Evolutionary conservation across 2,888 invertebrate species (phyloP).

Genomic region (Dastarcus helophoroides): DNA sequence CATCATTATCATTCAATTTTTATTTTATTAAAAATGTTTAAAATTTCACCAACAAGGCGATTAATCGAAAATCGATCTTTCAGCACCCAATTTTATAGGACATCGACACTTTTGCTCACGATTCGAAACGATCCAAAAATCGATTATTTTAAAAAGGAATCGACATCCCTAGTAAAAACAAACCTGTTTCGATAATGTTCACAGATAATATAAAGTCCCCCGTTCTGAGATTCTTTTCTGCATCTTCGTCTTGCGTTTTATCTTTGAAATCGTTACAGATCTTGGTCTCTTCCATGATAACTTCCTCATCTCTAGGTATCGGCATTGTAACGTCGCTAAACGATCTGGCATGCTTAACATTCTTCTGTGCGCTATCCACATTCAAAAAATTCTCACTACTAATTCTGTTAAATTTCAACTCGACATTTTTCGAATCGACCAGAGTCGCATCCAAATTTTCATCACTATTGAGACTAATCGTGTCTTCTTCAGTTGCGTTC

Average conservation of each 20-base stretch:
- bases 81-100: no score
- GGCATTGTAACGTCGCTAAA: slow-evolving; percentile 30
- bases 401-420: slow-evolving; percentile 7
- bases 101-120: no score
- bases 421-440: slow-evolving; percentile 11
- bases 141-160: no score
- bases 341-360: slow-evolving; percentile 32
- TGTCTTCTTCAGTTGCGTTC: slow-evolving; percentile 44
- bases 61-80: no score
- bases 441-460: slow-evolving; percentile 38
- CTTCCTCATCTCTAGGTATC: slow-evolving; percentile 14
- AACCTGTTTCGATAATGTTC: slow-evolving; percentile 56
- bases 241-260: slow-evolving; percentile 14
- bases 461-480: slow-evolving; percentile 44
- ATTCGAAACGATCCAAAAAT: no score
- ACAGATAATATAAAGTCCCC: slow-evolving; percentile 39
- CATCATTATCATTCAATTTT: no score
- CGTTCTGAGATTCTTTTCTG: slow-evolving; percentile 23
- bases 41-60: no score
- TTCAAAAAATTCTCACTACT: slow-evolving; percentile 16
- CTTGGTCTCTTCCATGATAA: slow-evolving; percentile 5
- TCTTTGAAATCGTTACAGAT: slow-evolving; percentile 9
- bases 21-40: no score
- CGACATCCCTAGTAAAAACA: no score
- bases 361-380: slow-evolving; percentile 21